Evolutionary conservation across 2,797 vertebrate genomes (phyloP), one percentile per base, ranked within the genome.

Genomic region (Gobionotothen gibberifrons): DNA sequence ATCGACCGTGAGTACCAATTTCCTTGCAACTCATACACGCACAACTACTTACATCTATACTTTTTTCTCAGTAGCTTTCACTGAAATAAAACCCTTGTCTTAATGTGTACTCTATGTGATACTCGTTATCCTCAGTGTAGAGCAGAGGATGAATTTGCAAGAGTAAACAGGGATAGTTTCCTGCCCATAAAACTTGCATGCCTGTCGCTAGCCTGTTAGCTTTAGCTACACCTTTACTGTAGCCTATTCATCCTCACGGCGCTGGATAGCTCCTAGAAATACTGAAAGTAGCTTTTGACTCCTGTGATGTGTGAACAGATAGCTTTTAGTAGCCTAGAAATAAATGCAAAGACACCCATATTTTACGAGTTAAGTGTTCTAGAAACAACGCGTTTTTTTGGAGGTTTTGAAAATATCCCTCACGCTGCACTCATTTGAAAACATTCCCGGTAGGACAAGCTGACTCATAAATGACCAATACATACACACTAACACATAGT

Each of bases 1-100:
- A 92, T 71, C 72, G 60, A 91, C 82, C 82, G 92, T 93, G 79
- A 93, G 92, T 92, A 88, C 72, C 59, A 52, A 85, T 84, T 89
- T 88, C 76, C 82, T 79, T 69, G 40, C 68, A 82, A 87, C 71
- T 85, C 83, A 5, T 79, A 51, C 8, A 63, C 26, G 40, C 51
- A 32, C 44, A 62, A 14, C 54, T 60, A 3, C 53, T 65, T 68
- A 40, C 29, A 51, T 55, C 21, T 39, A 8, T 17, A 52, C 26
- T 3, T 82, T 71, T 40, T 2, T 56, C 12, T 53, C 10, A 3
- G 26, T 10, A 1, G 13, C 2, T 5, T 57, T 40, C 40, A 1
- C 9, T 64, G 5, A 32, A 78, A 47, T 3, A 26, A 3, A 12
- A 5, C 1, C 4, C 13, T 5, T 53, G 32, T 53, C 32, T n/a